phyloP scores from a whole-genome alignment of 2,113 vertebrate genomes.

The Euleptes europaea region DNA sequence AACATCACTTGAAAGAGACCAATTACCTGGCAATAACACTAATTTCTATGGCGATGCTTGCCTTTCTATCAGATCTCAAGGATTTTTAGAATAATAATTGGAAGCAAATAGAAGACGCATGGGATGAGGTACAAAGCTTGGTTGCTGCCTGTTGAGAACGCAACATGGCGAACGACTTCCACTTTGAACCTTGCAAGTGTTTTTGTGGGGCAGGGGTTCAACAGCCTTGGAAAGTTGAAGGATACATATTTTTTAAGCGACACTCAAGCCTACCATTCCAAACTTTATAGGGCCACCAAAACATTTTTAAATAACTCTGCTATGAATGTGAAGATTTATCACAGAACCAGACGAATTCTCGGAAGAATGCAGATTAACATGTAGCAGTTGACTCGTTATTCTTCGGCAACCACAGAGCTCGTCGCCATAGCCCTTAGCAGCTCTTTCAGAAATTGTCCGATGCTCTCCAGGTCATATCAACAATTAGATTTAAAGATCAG shows the following conservation, averaged over 20 bases:
- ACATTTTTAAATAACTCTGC: not conserved
- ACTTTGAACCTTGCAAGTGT: too few relatives aligned
- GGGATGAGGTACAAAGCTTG: not conserved
- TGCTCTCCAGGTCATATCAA: slow-evolving; percentile 23
- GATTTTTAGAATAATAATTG: slow-evolving; percentile 8
- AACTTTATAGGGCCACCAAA: slow-evolving; percentile 42
- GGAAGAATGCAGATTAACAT: slow-evolving; percentile 15
- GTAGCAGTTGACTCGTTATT: slow-evolving; percentile 11
- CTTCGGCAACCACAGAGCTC: slow-evolving; percentile 6
- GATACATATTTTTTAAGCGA: not conserved
- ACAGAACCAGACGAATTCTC: slow-evolving; percentile 6
- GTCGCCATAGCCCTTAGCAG: slow-evolving; percentile 17
- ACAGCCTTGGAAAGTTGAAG: not conserved
- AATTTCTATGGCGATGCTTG: not conserved
- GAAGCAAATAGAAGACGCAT: not conserved
- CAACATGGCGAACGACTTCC: not conserved
- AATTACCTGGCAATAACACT: not conserved
- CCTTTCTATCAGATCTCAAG: not conserved
- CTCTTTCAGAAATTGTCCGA: slow-evolving; percentile 50
- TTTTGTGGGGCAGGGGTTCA: not conserved
- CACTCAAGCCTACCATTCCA: slow-evolving; percentile 1
- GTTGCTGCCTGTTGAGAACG: not conserved
- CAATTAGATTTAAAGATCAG: slow-evolving; percentile 60
- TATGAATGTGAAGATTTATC: slow-evolving; percentile 36
- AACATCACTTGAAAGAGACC: not conserved